Evolutionary conservation across 2,797 vertebrate species (phyloP).

Genomic region (Oreochromis grahami): DNA sequence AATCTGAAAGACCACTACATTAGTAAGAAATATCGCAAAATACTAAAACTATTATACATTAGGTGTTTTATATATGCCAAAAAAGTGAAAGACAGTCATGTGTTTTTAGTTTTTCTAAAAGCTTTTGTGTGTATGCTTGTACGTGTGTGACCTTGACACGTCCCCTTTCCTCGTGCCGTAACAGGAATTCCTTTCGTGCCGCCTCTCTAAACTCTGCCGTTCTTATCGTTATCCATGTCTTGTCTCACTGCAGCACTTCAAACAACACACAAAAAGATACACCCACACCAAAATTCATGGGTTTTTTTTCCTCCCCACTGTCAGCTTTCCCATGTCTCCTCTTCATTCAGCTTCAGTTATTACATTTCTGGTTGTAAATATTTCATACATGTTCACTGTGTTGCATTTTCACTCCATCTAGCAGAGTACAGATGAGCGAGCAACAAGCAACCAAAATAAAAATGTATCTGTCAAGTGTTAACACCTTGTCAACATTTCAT

Average conservation of each 20-base stretch:
- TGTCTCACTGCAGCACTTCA: slow-evolving; percentile 47
- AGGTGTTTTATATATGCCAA: background rate
- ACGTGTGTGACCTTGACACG: slow-evolving; percentile 23
- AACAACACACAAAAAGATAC: slow-evolving; percentile 17
- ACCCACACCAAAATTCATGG: background rate
- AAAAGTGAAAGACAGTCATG: background rate
- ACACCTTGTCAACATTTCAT: slow-evolving; percentile 21
- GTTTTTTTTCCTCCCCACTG: background rate
- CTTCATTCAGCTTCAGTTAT: slow-evolving; percentile 23
- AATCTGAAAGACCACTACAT: background rate
- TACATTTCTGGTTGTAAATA: slow-evolving; percentile 34
- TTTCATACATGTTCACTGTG: slow-evolving; percentile 33
- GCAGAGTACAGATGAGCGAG: slow-evolving; percentile 20
- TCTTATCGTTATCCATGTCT: slow-evolving; percentile 28
- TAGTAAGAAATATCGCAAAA: background rate
- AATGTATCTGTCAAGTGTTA: slow-evolving; percentile 25
- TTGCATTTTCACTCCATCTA: slow-evolving; percentile 10
- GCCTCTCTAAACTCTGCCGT: slow-evolving; percentile 8
- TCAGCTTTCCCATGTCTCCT: background rate
- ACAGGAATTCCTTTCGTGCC: slow-evolving; percentile 17
- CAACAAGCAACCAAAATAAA: slow-evolving; percentile 14
- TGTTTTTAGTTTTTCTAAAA: background rate
- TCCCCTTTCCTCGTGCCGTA: background rate
- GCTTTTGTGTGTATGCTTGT: background rate
- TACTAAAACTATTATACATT: background rate